Conservation (phyloP, 2,113 vertebrate species). For the Elachura formosa region DNA sequence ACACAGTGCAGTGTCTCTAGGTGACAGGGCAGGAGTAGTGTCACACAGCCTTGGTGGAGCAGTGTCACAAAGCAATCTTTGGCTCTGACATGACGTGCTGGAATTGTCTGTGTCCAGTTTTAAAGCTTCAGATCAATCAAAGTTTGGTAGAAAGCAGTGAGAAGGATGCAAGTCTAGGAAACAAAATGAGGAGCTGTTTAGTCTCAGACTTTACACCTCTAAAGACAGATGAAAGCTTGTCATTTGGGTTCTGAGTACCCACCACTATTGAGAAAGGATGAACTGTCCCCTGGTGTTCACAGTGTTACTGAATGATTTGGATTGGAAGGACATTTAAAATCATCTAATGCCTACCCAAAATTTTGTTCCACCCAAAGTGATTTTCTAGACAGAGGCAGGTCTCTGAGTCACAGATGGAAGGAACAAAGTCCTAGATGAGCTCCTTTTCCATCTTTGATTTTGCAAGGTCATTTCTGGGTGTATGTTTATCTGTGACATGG, state of each 20-base stretch:
- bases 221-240: background rate
- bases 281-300: background rate
- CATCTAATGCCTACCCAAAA: background rate
- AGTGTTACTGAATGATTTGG: background rate
- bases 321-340: background rate
- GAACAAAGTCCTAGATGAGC: background rate
- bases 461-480: background rate
- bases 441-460: background rate
- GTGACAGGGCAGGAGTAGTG: background rate
- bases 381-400: background rate
- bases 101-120: background rate
- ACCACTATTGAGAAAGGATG: background rate
- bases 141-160: background rate
- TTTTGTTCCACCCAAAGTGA: background rate
- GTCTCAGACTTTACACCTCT: background rate
- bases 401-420: background rate
- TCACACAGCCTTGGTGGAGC: background rate
- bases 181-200: background rate
- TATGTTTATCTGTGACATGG: background rate
- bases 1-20: background rate
- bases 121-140: background rate
- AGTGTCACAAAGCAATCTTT: too few species aligned
- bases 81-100: accelerated
- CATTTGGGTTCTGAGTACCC: background rate
- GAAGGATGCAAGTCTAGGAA: background rate